Evolutionary conservation across 2,888 invertebrate genomes (phyloP).

Genomic region (Ichneumon xanthorius): DNA sequence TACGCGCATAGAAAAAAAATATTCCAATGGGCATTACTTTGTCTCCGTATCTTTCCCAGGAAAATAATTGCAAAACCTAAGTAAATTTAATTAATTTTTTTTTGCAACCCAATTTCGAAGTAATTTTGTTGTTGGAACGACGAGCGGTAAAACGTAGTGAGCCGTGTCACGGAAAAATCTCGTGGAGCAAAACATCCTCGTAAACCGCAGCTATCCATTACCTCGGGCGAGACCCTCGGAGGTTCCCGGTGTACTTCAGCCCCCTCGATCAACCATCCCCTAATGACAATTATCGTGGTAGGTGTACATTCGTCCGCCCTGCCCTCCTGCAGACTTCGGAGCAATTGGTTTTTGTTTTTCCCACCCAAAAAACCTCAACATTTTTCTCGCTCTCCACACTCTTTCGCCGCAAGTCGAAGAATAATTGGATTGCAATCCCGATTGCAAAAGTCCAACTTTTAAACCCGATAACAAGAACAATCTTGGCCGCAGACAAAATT

Average conservation of each 20-base stretch:
- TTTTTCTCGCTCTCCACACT: conserved; percentile 9
- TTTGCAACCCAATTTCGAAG: neutral
- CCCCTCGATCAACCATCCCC: conserved; percentile 30
- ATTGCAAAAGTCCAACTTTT: neutral
- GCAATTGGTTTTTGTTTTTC: conserved; percentile 18
- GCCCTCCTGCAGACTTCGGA: neutral
- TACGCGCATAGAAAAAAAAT: neutral
- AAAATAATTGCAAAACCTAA: neutral
- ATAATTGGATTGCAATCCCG: conserved; percentile 14
- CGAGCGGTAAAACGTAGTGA: conserved; percentile 45
- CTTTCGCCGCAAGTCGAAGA: neutral
- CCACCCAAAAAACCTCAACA: neutral
- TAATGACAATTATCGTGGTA: conserved; percentile 54
- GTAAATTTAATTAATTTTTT: neutral
- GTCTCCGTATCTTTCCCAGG: neutral
- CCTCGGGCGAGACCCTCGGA: conserved; percentile 32
- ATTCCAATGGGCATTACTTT: too few species aligned
- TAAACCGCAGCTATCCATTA: conserved; percentile 59
- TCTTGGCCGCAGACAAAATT: neutral
- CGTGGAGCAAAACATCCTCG: conserved; percentile 52
- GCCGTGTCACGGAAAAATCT: conserved; percentile 49
- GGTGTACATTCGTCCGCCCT: conserved; percentile 18
- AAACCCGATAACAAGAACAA: too few species aligned
- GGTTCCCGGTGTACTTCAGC: conserved; percentile 34
- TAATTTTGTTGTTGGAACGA: conserved; percentile 9